Conservation (phyloP, 1,140 invertebrate species). For the Paracyclopina nana region DNA sequence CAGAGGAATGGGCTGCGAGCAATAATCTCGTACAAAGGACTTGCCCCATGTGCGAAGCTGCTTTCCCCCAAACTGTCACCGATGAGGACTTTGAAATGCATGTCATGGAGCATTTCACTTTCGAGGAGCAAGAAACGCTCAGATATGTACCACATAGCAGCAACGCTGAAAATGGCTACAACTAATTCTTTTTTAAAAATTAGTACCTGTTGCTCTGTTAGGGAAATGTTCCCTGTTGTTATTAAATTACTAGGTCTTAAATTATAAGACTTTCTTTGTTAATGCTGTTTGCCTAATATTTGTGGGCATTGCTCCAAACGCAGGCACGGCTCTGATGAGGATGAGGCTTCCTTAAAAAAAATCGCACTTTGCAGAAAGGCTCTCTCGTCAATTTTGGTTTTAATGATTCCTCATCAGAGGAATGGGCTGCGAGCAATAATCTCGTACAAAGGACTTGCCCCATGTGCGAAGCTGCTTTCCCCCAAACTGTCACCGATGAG, state of each 20-base stretch:
- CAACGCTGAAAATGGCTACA: too few relatives aligned
- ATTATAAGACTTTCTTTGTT: too few relatives aligned
- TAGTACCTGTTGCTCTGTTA: too few relatives aligned
- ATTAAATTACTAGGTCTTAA: too few relatives aligned
- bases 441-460: background rate
- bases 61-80: background rate
- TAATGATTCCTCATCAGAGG: too few relatives aligned
- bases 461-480: background rate
- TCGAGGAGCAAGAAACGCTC: background rate
- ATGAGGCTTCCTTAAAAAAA: too few relatives aligned
- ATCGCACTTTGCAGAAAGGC: too few relatives aligned
- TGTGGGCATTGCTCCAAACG: background rate
- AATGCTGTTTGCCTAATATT: too few relatives aligned
- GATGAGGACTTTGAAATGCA: background rate
- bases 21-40: background rate
- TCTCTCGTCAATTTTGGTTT: too few relatives aligned
- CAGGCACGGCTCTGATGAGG: too few relatives aligned
- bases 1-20: background rate
- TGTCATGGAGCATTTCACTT: background rate
- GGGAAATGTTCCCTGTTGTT: too few relatives aligned
- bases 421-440: background rate
- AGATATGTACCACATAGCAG: constrained; percentile 1
- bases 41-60: background rate
- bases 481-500: background rate
- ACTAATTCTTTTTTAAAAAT: too few relatives aligned